These are phyloP conservation scores for Parasteatoda lunata DNA, from an alignment of 2,888 invertebrate species.

Conservation along the genomic window DNA sequence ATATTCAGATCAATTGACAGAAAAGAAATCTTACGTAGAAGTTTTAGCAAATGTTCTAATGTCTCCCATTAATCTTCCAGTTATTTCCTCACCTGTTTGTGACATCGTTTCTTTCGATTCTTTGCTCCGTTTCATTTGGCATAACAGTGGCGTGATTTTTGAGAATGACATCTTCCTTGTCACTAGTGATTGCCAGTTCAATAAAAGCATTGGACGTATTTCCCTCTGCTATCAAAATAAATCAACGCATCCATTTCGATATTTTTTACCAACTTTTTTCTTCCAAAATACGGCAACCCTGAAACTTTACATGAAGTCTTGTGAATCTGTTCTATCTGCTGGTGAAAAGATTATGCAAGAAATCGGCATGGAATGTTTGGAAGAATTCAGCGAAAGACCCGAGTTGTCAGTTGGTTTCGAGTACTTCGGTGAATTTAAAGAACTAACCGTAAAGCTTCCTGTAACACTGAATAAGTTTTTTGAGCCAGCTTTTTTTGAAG, in stretches of 20 bases:
- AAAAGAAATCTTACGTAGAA: no score
- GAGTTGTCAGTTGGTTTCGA: constrained; percentile 10
- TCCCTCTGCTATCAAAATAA: constrained; percentile 37
- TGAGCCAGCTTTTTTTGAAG: constrained; percentile 16
- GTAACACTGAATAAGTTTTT: constrained; percentile 50
- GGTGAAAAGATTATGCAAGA: constrained; percentile 10
- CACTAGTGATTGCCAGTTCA: constrained; percentile 15
- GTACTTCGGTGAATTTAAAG: not conserved
- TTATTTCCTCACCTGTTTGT: not conserved
- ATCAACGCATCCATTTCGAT: not conserved
- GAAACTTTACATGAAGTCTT: not conserved
- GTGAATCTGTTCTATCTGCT: not conserved
- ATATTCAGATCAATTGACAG: no score
- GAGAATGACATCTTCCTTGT: constrained; percentile 29
- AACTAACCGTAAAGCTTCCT: constrained; percentile 22
- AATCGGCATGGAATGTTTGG: constrained; percentile 29
- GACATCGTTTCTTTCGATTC: not conserved
- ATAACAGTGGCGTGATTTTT: constrained; percentile 24
- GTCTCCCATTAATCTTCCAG: no score
- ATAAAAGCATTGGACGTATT: constrained; percentile 4
- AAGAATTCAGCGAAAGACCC: constrained; percentile 21
- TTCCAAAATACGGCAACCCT: not conserved
- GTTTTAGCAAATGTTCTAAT: no score
- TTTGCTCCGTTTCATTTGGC: constrained; percentile 27
- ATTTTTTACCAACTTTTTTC: not conserved